Evolutionary conservation across 2,888 invertebrate species (phyloP), one percentile per base, ranked within the genome.

Genomic region (Caenorhabditis sulstoni): DNA sequence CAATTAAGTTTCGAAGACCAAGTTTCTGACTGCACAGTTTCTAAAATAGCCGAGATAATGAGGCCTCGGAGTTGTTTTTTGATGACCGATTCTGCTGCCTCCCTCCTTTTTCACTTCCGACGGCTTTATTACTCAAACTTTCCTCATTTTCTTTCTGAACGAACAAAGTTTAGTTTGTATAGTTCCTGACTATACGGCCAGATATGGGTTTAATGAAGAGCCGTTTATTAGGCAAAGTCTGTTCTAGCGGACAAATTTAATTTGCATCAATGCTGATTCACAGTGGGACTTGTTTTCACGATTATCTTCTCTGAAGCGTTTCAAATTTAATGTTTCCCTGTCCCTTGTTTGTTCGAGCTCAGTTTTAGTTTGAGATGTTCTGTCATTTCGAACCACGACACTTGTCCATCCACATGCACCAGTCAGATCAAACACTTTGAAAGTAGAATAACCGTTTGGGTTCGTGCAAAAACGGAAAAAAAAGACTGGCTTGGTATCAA

Each of bases 241-340:
- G 55, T 57, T 71, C 71, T 71, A 49, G 62, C 71, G 71, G 35
- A 50, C 37, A 37, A 71, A 71, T 71, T 64, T 41, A 70, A 70
- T 70, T 70, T 61, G 53, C 29, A 37, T 35, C 29, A 23, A 4
- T 29, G 53, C 71, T 71, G 71, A 71, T 71, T 71, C 71, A 71
- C 52, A 52, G 37, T 37, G 45, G 29, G 7, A 3, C 49, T 49
- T 55, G 62, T 64, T 71, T 49, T 64, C 47, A 47, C 7, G 14
- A 29, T 47, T 61, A 23, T 44, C 41, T 53, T 47, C 62, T 55
- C 5, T 23, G 47, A 37, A 44, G 61, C 61, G 55, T 53, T 61
- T 20, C 45, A 47, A 68, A 52, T 68, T 23, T 18, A 35, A 68
- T 61, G 45, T n/a, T 61, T 57, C 18, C 20, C 35, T 65, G 18